Evolutionary conservation across 2,888 invertebrate genomes (phyloP), one percentile per base, ranked within the genome.

Genomic region (Platycheirus rosarum): DNA sequence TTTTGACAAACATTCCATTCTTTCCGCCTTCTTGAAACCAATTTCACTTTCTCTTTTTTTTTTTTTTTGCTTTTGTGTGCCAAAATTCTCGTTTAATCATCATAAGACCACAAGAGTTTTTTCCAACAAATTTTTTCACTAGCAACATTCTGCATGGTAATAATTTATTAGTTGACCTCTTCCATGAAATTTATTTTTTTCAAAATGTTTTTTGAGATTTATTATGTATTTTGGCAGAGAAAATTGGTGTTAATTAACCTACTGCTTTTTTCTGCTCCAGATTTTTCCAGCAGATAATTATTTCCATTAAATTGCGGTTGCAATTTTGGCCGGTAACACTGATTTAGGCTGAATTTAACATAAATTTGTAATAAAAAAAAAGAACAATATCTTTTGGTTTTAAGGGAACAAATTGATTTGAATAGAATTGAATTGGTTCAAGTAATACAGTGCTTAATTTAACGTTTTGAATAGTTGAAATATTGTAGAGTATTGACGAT

Each of bases 1-100:
- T 60, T 44, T 18, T 8, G n/a, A 6, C 26, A 29, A 26, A 55
- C 46, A 63, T 49, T 65, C 40, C 48, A 14, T n/a, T n/a, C n/a
- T 51, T 18, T 26, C 62, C 46, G 40, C 37, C 55, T 55, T 40
- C 23, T 55, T 16, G 44, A 68, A 63, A 75, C 55, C 48, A 76
- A 66, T 46, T 66, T 76, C 46, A 70, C 80, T 80, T 80, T 76
- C 80, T 76, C 80, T 71, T 80, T 60, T 68, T 8, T 9, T 57
- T 51, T 26, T 49, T 14, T 60, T 14, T 8, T 9, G 51, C 49
- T 26, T 49, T 14, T 60, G 11, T 55, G n/a, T 32, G 46, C 44
- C 60, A 16, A 57, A 46, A 62, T 53, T 71, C 70, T 49, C 8
- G 32, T 68, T 66, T 20, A 66, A 23, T 16, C 26, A 16, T 4